Evolutionary conservation across 2,113 vertebrate genomes (phyloP).

Genomic region (Cyphomyrus plagiostoma): DNA sequence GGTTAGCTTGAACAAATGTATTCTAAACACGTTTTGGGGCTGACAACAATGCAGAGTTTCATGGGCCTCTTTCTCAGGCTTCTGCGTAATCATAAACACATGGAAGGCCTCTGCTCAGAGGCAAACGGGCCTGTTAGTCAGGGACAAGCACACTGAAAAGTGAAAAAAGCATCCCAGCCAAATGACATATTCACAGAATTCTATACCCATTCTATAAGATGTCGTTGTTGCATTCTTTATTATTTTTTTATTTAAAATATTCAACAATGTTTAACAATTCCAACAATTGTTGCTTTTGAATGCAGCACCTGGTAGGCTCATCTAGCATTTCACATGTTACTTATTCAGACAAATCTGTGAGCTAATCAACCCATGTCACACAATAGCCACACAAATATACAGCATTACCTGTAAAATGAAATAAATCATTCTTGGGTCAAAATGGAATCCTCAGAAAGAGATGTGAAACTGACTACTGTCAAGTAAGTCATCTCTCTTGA

Average conservation of each 20-base stretch:
- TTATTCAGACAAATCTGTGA: background rate
- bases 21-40: background rate
- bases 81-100: slow-evolving; percentile 4
- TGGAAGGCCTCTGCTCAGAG: background rate
- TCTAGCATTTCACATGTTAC: background rate
- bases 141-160: background rate
- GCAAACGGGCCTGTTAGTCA: background rate
- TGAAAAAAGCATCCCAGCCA: background rate
- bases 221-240: background rate
- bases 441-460: background rate
- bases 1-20: slow-evolving; percentile 7
- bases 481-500: background rate
- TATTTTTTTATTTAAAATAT: background rate
- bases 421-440: background rate
- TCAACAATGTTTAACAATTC: background rate
- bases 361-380: background rate
- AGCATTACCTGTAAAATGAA: background rate
- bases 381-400: background rate
- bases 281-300: background rate
- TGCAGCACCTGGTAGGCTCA: background rate
- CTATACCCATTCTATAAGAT: background rate
- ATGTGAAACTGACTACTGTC: background rate
- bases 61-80: background rate
- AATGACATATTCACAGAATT: background rate
- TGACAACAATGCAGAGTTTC: background rate